Percentiles rank a stretch among this genome's conserved stretches.
Evolutionary conservation across 2,797 vertebrate genomes (phyloP).

Genomic region (Florisuga fusca): DNA sequence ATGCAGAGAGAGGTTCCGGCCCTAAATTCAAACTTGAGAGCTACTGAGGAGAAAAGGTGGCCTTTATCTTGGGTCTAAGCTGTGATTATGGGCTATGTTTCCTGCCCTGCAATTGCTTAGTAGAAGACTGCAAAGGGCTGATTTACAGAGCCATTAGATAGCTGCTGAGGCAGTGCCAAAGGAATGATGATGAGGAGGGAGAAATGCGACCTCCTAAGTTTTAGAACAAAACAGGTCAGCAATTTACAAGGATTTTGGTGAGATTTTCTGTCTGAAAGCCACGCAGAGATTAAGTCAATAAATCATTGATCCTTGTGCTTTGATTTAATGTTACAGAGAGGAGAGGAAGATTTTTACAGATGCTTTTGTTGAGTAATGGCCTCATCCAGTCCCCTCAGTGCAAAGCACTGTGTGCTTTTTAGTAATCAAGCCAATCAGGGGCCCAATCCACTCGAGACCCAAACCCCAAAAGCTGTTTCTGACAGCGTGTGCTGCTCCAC

Average conservation of each 20-base stretch:
- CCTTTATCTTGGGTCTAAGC: not conserved
- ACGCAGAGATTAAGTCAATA: constrained; percentile 51
- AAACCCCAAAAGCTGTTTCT: not conserved
- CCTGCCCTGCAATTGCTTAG: not conserved
- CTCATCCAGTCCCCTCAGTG: not conserved
- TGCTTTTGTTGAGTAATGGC: constrained; percentile 52
- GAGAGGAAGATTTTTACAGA: constrained; percentile 58
- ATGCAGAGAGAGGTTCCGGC: not conserved
- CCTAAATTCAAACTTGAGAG: not conserved
- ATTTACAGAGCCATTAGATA: constrained; percentile 23
- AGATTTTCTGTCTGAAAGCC: constrained; percentile 54
- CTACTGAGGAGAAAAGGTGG: not conserved
- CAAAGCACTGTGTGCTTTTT: not conserved
- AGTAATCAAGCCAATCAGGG: not conserved
- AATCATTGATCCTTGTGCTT: constrained; percentile 47
- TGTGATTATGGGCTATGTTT: not conserved
- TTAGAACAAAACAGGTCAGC: constrained; percentile 48
- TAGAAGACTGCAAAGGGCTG: constrained; percentile 17
- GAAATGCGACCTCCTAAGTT: constrained; percentile 19
- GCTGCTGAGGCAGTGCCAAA: not conserved
- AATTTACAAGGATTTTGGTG: constrained; percentile 39
- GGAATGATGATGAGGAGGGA: constrained; percentile 9
- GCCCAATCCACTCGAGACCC: not conserved
- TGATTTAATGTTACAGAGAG: constrained; percentile 39
- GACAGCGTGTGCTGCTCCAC: not conserved